phyloP scores from a whole-genome alignment of 1,140 invertebrate genomes.

The Pectinophora gossypiella region DNA sequence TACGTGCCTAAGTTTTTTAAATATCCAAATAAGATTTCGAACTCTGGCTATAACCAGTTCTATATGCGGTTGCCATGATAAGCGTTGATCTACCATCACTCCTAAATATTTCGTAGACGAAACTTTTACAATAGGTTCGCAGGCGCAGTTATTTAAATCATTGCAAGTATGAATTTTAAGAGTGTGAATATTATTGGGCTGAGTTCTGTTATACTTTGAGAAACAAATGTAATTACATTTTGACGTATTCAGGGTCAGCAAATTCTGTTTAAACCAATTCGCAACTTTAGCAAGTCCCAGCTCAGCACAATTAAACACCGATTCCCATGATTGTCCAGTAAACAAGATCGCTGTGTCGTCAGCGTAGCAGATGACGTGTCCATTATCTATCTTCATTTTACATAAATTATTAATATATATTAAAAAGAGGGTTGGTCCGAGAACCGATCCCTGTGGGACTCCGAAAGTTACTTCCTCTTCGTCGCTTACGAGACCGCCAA shows the following conservation, averaged over 20 bases:
- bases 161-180: conserved; percentile 6
- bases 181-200: not conserved
- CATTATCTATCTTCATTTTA: not conserved
- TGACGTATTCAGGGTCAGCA: conserved; percentile 6
- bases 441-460: conserved; percentile 12
- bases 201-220: not conserved
- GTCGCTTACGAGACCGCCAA: too few relatives aligned
- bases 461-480: conserved; percentile 2
- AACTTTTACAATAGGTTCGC: not conserved
- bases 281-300: not conserved
- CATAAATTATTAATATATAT: conserved; percentile 17
- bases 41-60: not conserved
- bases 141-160: not conserved
- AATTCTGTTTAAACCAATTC: not conserved
- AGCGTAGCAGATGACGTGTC: conserved; percentile 1
- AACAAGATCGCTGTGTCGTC: conserved; percentile 13
- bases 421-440: conserved; percentile 18
- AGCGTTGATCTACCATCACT: conserved; percentile 1
- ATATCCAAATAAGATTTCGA: conserved; percentile 4
- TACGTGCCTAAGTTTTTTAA: conserved; percentile 6
- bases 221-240: conserved; percentile 9
- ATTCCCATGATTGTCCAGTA: conserved; percentile 4
- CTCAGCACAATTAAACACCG: not conserved
- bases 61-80: conserved; percentile 4
- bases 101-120: conserved; percentile 6